Base-by-base conservation (phyloP, 2,797 vertebrate species). In the Alca torda region DNA sequence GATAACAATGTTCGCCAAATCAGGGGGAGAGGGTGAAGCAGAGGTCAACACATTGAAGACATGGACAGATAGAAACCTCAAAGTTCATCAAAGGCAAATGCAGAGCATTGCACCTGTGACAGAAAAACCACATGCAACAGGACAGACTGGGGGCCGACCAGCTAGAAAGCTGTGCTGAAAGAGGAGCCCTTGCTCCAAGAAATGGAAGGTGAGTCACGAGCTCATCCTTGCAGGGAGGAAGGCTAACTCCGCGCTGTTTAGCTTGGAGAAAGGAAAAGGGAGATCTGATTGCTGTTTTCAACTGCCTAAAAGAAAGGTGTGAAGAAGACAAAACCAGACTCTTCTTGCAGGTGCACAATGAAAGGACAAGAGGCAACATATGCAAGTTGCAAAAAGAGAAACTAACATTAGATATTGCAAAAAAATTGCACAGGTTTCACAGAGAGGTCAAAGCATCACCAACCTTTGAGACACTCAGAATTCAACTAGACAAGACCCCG, bases 11-110 rank as follows among this genome's bases (percentile, higher is more conserved):
- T 50, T 73, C 60, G 59, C 13, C 45, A 68, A 73, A 37, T 13
- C 9, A 11, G 20, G 53, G 23, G 16, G 50, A 92, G 19, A 30
- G 15, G 25, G 33, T 31, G 33, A 82, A 51, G 15, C 28, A 59
- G 41, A 0, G 0, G 11, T 37, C 39, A 76, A 10, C 14, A 46
- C n/a, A 6, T 2, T 51, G 37, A 28, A 46, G 16, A 67, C 13
- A 21, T 2, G 33, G 33, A 39, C 43, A 57, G 25, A 73, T 25
- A 68, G 77, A 56, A 72, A 60, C 23, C 70, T 65, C 51, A 21
- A 13, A 57, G 43, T 73, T 90, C 72, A 77, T 26, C 37, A 56
- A 19, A 35, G 12, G 13, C 35, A 50, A 92, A 85, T 15, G 54
- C 48, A 48, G 24, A 80, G 11, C 2, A 0, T n/a, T 83, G 45